Conservation (phyloP, 2,888 invertebrate genomes). For the Dascillus cervinus region DNA sequence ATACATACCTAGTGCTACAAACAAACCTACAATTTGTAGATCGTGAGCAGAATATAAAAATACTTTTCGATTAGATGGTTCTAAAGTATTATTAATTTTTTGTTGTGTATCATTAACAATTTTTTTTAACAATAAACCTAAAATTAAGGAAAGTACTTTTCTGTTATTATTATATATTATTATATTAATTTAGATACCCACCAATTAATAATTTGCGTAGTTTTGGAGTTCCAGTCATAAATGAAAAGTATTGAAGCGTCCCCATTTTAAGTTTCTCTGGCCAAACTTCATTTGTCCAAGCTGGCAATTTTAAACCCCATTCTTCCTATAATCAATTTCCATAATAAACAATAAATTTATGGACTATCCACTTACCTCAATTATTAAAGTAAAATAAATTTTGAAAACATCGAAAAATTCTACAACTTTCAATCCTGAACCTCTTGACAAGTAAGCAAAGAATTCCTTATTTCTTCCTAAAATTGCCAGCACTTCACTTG, state of each 20-base stretch:
- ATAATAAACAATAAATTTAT: not conserved
- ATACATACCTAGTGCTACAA: not conserved
- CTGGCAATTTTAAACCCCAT: not conserved
- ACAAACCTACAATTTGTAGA: not conserved
- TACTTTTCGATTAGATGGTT: not conserved
- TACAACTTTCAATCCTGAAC: not conserved
- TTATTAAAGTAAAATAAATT: not conserved
- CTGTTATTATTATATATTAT: no score
- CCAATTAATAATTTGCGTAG: not conserved
- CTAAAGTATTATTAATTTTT: not conserved
- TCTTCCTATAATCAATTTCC: not conserved
- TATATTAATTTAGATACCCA: not conserved
- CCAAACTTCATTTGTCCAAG: not conserved
- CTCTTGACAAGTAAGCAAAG: not conserved
- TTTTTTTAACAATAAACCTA: not conserved
- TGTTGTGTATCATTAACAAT: not conserved
- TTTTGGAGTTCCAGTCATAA: not conserved
- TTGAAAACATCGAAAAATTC: not conserved
- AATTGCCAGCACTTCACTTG: no score
- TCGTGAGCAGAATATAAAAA: slow-evolving; percentile 1
- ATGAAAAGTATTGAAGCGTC: not conserved
- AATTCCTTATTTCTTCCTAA: no score
- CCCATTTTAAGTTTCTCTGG: not conserved
- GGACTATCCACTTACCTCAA: slow-evolving; percentile 1
- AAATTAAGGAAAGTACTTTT: not conserved